phyloP scores from a whole-genome alignment of 2,888 invertebrate genomes.

The Melitaea athalia region DNA sequence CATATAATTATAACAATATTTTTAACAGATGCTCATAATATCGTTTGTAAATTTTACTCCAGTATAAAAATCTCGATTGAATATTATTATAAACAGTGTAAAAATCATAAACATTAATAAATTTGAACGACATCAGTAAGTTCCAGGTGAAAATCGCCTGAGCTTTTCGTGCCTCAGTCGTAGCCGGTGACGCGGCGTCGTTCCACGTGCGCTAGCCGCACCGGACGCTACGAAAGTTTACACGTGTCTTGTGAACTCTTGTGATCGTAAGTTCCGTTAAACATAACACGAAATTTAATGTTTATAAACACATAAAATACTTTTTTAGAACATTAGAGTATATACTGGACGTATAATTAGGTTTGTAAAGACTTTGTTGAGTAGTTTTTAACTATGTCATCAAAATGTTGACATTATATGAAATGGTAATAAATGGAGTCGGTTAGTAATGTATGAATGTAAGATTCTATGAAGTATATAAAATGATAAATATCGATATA shows the following conservation, averaged over 20 bases:
- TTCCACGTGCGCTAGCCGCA: slow-evolving; percentile 11
- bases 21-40: too few relatives aligned
- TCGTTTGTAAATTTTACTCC: too few relatives aligned
- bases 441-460: too few relatives aligned
- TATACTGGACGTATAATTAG: background rate
- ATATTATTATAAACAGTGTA: background rate
- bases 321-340: background rate
- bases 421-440: too few relatives aligned
- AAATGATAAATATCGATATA: too few relatives aligned
- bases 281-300: background rate
- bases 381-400: too few relatives aligned
- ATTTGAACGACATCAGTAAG: background rate
- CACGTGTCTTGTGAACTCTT: slow-evolving; percentile 10
- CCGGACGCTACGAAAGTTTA: background rate
- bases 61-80: too few relatives aligned
- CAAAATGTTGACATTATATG: too few relatives aligned
- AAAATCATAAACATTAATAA: background rate
- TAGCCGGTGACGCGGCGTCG: slow-evolving; percentile 22
- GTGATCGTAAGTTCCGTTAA: slow-evolving; percentile 7
- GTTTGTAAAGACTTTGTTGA: too few relatives aligned
- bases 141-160: slow-evolving; percentile 6
- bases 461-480: too few relatives aligned
- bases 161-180: slow-evolving; percentile 19
- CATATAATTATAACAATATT: too few relatives aligned
- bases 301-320: background rate